Evolutionary conservation across 2,113 vertebrate genomes (phyloP).

Genomic region (Microtus pennsylvanicus): DNA sequence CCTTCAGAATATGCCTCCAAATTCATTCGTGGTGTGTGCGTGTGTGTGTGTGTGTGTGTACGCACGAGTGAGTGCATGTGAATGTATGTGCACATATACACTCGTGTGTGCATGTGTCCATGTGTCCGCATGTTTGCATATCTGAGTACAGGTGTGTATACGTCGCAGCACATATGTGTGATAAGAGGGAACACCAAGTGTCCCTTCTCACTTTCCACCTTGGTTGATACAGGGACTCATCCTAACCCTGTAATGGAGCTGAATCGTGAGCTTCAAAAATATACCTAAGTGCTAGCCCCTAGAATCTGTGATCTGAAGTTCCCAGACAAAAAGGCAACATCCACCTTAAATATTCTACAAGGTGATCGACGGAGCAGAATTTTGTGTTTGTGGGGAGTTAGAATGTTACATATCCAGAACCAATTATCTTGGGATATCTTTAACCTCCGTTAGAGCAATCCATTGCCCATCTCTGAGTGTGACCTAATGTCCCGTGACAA

Average conservation of each 20-base stretch:
- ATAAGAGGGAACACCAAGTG: background rate
- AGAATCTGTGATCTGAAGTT: background rate
- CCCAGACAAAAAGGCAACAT: background rate
- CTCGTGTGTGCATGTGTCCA: background rate
- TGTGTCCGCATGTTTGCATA: no score
- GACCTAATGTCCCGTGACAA: background rate
- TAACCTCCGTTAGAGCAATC: background rate
- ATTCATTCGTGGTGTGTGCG: background rate
- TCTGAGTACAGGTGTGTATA: no score
- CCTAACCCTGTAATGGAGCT: background rate
- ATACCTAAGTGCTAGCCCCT: background rate
- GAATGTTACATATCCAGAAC: background rate
- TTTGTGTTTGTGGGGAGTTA: background rate
- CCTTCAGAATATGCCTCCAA: background rate
- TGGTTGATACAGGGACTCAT: background rate
- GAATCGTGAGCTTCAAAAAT: background rate
- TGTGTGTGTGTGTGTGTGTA: background rate
- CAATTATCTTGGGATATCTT: background rate
- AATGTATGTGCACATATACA: background rate
- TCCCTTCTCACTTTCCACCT: background rate
- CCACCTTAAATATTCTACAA: no score
- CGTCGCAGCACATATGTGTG: background rate
- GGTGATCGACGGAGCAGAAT: background rate
- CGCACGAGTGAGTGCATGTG: background rate
- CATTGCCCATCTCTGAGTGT: background rate